Conservation (phyloP, 1,140 invertebrate genomes). For the Drosophila willistoni region DNA sequence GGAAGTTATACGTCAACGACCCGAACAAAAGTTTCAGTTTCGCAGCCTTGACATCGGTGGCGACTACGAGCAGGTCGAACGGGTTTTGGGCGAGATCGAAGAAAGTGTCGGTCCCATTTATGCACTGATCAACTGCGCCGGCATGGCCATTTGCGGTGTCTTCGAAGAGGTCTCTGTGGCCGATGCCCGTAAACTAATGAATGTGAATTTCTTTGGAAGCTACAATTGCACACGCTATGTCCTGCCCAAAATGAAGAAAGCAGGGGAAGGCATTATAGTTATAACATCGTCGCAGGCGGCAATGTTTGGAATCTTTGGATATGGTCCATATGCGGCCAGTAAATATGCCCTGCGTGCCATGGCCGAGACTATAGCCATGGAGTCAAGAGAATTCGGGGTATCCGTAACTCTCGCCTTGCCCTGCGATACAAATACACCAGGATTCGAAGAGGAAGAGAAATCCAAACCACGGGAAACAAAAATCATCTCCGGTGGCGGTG, state of each 20-base stretch:
- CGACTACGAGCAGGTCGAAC: constrained; percentile 86
- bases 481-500: constrained; percentile 92
- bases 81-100: constrained; percentile 86
- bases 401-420: constrained; percentile 94
- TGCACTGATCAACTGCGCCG: constrained; percentile 96
- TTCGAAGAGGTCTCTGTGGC: constrained; percentile 91
- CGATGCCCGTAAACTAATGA: constrained; percentile 89
- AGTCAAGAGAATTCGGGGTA: constrained; percentile 92
- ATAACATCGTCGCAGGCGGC: constrained; percentile 96
- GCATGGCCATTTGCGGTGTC: constrained; percentile 89
- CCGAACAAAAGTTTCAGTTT: constrained; percentile 88
- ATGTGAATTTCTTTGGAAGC: constrained; percentile 90
- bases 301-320: constrained; percentile 92
- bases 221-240: constrained; percentile 89
- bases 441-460: constrained; percentile 93
- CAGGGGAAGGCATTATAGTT: constrained; percentile 90
- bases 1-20: constrained; percentile 65
- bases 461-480: constrained; percentile 95
- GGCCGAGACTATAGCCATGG: constrained; percentile 97
- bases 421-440: constrained; percentile 99
- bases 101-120: constrained; percentile 89
- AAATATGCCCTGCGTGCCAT: constrained; percentile 98
- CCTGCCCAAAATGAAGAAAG: constrained; percentile 88
- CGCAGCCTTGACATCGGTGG: constrained; percentile 89
- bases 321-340: constrained; percentile 94